Evolutionary conservation across 2,113 vertebrate species (phyloP).

Genomic region (Opisthocomus hoazin): DNA sequence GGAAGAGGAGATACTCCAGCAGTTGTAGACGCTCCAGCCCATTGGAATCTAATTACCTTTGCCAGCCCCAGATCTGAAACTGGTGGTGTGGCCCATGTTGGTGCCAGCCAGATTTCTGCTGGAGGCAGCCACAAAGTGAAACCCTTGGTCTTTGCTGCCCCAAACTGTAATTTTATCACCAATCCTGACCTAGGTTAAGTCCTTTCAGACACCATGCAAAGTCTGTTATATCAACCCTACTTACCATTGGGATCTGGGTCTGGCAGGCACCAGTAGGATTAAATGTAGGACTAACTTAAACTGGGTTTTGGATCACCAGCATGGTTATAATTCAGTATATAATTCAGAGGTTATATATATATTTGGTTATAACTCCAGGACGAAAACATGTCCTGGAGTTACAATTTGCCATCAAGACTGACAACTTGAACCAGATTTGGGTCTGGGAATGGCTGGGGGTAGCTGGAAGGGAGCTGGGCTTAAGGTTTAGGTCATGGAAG

Average conservation of each 20-base stretch:
- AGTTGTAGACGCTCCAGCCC: neutral
- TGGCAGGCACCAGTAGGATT: neutral
- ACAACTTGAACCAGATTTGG: neutral
- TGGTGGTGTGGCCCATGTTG: neutral
- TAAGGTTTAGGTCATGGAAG: neutral
- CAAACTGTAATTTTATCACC: neutral
- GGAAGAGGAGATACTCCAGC: neutral
- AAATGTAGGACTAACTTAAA: neutral
- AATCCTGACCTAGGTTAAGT: neutral
- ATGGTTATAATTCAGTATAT: neutral
- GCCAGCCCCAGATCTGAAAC: neutral
- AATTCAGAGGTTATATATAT: too few relatives aligned
- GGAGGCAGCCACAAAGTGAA: neutral
- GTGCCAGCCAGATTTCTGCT: neutral
- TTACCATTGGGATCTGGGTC: neutral
- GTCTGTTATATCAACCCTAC: neutral
- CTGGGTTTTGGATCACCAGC: neutral
- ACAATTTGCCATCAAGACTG: neutral
- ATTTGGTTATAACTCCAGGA: too few relatives aligned
- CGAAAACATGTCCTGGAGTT: neutral
- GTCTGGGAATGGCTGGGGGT: neutral
- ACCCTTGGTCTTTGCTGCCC: neutral
- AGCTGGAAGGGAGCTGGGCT: neutral
- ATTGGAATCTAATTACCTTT: neutral
- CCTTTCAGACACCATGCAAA: neutral